A percentile compares a stretch with the other conserved stretches of the same genome.
phyloP scores from a whole-genome alignment of 2,797 vertebrate species.

The Pseudocheirus occidentalis region DNA sequence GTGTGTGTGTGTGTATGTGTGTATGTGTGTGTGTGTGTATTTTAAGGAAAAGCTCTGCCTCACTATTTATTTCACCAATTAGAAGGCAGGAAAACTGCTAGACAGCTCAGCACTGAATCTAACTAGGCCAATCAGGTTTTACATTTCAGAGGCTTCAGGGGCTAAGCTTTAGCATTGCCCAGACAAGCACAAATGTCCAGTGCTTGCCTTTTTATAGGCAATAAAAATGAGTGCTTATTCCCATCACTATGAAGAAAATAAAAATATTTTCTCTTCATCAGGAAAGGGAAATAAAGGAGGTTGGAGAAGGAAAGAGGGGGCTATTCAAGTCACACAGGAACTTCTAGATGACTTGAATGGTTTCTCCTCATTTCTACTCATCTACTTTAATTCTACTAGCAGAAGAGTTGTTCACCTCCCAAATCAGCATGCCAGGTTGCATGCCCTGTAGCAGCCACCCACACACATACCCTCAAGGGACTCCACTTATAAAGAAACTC shows the following conservation, averaged over 20 bases:
- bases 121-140: conserved; percentile 1
- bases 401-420: background rate
- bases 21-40: background rate
- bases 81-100: conserved; percentile 22
- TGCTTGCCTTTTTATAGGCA: background rate
- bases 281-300: background rate
- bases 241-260: conserved; percentile 6
- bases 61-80: conserved; percentile 14
- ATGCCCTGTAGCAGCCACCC: background rate
- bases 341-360: background rate
- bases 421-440: background rate
- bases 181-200: background rate
- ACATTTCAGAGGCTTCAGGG: conserved; percentile 15
- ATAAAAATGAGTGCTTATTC: conserved; percentile 31
- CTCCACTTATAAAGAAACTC: conserved; percentile 84
- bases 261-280: background rate
- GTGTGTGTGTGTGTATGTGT: background rate
- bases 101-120: background rate
- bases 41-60: conserved; percentile 35
- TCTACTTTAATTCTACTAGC: background rate
- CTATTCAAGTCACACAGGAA: background rate
- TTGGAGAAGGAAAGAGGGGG: background rate
- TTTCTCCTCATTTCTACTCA: background rate
- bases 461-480: conserved; percentile 38
- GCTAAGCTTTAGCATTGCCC: conserved; percentile 43